Base-by-base conservation (phyloP, 2,113 vertebrate genomes). In the Hippocampus comes region DNA sequence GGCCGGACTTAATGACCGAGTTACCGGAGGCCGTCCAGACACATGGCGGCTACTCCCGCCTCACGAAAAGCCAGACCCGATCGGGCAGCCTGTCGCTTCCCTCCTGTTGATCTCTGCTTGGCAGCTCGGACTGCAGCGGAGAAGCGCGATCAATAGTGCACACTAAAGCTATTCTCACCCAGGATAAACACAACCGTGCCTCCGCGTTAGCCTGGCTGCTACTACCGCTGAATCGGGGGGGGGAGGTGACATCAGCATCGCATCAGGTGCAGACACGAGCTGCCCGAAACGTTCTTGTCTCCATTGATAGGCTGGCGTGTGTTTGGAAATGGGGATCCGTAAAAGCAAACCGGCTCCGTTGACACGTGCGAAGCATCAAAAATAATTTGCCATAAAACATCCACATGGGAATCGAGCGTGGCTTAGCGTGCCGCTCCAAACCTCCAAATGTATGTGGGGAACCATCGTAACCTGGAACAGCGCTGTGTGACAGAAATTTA, bases 181-280 rank as follows among this genome's bases (percentile, higher is more conserved):
- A 90, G 87, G 88, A 84, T 85, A 86, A 90, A 90, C 88, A 90
- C 78, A 77, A 76, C 82, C 81, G 72, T 72, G 59, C 86, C 81
- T 83, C 73, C 43, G 48, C 64, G 27, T 48, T 57, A 67, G 18
- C 73, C 56, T 3, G 41, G 61, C 68, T 42, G 53, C 75, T 41
- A 67, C 75, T 68, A 68, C 81, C 68, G 43, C 43, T 66, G 64
- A 66, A 75, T 66, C 61, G 27, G 17, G 46, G 46, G 48, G 48
- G 17, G 21, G 34, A 70, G 77, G 79, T 75, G 59, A 64, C 67
- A 57, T 70, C 42, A 70, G 42, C 70, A 73, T 48, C 67, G 42
- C 60, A 70, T 42, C 20, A 12, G 63, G 25, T 70, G 61, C 59
- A 43, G 43, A 48, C 42, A 18, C 59, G 48, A 68, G 56, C 73